Percentiles rank a stretch among this genome's conserved stretches.
Evolutionary conservation across 2,113 vertebrate species (phyloP).

Genomic region (Callaeas wilsoni): DNA sequence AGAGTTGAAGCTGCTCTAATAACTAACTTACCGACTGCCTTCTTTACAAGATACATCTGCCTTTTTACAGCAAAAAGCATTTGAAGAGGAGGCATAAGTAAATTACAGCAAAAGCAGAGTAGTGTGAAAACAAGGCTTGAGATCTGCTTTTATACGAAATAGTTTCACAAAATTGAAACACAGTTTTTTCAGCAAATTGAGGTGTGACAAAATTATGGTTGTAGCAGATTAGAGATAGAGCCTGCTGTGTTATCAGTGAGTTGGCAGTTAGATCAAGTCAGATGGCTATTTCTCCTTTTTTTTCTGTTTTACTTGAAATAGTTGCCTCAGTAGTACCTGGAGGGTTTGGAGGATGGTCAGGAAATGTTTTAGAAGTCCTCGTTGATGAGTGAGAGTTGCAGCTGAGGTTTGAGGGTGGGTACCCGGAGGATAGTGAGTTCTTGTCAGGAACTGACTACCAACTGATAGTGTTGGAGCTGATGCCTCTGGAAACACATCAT

Average conservation of each 20-base stretch:
- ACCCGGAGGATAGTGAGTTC: neutral
- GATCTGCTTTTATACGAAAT: neutral
- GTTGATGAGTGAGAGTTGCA: neutral
- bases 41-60: neutral
- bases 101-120: neutral
- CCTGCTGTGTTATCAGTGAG: neutral
- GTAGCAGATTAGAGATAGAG: neutral
- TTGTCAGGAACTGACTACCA: neutral
- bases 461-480: neutral
- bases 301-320: neutral
- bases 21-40: neutral
- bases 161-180: neutral
- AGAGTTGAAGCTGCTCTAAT: neutral
- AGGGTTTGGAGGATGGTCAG: neutral
- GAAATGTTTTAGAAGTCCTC: neutral
- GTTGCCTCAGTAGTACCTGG: neutral
- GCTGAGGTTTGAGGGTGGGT: neutral
- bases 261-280: neutral
- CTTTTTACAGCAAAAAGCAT: neutral
- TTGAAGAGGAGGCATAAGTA: neutral
- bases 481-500: accelerated
- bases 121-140: neutral
- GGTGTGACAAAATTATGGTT: neutral
- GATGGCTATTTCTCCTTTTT: neutral
- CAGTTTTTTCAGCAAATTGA: neutral